Base-by-base conservation (phyloP, 2,888 invertebrate genomes). In the Drosophila dives region DNA sequence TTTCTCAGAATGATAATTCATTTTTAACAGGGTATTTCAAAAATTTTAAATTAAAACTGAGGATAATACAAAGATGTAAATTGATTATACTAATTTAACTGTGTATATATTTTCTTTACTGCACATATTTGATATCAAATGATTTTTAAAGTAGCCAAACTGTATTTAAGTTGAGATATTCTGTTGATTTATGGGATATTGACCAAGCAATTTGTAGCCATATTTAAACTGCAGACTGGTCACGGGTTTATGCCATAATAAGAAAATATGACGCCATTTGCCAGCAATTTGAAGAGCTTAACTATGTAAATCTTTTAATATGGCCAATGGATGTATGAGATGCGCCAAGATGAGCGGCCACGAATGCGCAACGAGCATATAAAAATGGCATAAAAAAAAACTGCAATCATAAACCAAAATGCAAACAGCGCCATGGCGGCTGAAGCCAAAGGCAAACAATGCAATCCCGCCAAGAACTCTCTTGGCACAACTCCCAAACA, bases 381-480 rank as follows among this genome's bases (percentile, higher is more conserved):
- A 56, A 29, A 56, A 29, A 10, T n/a, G 38, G 45, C 15, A 75
- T 76, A 69, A 85, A 89, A 86, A 76, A 63, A 83, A 72, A 79
- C 72, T 71, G 67, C 72, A 64, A 66, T 73, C 83, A 79, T 85
- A 85, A 89, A 83, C 90, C 86, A 76, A 68, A 80, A 80, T 79
- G 80, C 86, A 86, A 88, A 86, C 89, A 90, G 84, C 89, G 83
- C 59, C 70, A 67, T 50, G 64, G 74, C 64, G 81, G 32, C 72
- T 77, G 72, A 80, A 84, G 84, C 80, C 83, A 86, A 86, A 90
- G 86, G 80, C 86, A 90, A 86, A 90, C 90, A 86, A 86, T 90
- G 86, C 89, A 74, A 72, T 79, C 48, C 68, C 72, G 79, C 72
- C 66, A 79, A 75, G 75, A 78, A 78, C 77, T 71, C 63, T 40